Percentiles rank a stretch among this genome's conserved stretches.
These are phyloP conservation scores for Bibio marci DNA, from an alignment of 2,888 invertebrate species.

Conservation along the genomic window DNA sequence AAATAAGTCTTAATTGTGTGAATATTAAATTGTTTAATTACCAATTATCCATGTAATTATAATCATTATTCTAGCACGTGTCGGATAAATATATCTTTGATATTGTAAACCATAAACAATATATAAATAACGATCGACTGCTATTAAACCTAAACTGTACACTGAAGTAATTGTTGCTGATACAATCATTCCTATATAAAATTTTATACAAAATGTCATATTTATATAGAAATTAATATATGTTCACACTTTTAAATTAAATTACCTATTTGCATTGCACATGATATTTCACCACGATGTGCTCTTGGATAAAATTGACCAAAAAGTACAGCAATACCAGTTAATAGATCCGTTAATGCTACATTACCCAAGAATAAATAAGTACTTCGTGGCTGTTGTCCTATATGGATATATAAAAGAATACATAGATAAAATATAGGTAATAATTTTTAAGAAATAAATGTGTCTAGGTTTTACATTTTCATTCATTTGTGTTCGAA, in stretches of 20 bases:
- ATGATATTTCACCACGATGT: slow-evolving; percentile 23
- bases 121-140: slow-evolving; percentile 44
- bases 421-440: too few relatives aligned
- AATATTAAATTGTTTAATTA: slow-evolving; percentile 17
- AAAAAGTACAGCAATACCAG: slow-evolving; percentile 39
- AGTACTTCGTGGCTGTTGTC: slow-evolving; percentile 42
- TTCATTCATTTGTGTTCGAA: too few relatives aligned
- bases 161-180: slow-evolving; percentile 44
- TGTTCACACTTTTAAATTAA: too few relatives aligned
- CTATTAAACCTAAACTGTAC: slow-evolving; percentile 44
- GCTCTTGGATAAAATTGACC: slow-evolving; percentile 30
- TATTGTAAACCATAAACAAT: slow-evolving; percentile 46
- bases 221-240: too few relatives aligned
- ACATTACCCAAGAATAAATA: slow-evolving; percentile 48
- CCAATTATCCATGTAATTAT: slow-evolving; percentile 38
- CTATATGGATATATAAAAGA: slow-evolving; percentile 25
- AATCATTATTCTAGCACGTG: slow-evolving; percentile 37
- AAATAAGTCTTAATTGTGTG: background rate
- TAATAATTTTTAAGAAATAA: too few relatives aligned
- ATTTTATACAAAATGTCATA: slow-evolving; percentile 7
- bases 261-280: slow-evolving; percentile 30
- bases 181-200: slow-evolving; percentile 37
- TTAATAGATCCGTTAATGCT: slow-evolving; percentile 43
- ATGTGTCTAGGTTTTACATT: too few relatives aligned
- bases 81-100: slow-evolving; percentile 40